Evolutionary conservation across 2,888 invertebrate species (phyloP).

Genomic region (Drosophila paranaensis): DNA sequence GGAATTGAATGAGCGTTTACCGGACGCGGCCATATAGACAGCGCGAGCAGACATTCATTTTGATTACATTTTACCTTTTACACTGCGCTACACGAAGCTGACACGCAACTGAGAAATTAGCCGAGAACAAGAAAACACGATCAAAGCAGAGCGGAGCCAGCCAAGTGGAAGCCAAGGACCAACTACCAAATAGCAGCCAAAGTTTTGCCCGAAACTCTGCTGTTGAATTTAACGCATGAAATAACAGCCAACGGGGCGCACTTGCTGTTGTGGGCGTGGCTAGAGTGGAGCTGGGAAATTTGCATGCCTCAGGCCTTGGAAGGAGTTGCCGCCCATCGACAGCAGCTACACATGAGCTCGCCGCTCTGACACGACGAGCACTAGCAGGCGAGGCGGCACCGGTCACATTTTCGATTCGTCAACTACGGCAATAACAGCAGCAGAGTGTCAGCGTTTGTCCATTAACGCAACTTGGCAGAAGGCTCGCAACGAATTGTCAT

Average conservation of each 20-base stretch:
- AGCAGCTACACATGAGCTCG: conserved; percentile 77
- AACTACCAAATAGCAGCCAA: conserved; percentile 28
- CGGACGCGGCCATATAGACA: conserved; percentile 33
- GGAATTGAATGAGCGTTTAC: conserved; percentile 55
- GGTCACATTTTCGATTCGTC: conserved; percentile 68
- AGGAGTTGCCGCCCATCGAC: conserved; percentile 42
- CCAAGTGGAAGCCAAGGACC: conserved; percentile 19
- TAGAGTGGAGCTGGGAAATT: conserved; percentile 25
- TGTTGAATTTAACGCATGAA: conserved; percentile 58
- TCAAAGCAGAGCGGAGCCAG: conserved; percentile 3
- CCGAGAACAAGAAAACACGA: conserved; percentile 18
- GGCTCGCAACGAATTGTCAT: conserved; percentile 30
- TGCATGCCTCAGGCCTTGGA: conserved; percentile 63
- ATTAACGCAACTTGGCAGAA: conserved; percentile 50
- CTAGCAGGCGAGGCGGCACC: conserved; percentile 14
- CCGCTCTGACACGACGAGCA: conserved; percentile 56
- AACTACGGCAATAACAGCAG: conserved; percentile 45
- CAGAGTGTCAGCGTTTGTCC: conserved; percentile 63
- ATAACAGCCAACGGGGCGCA: conserved; percentile 37
- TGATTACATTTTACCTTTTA: conserved; percentile 68
- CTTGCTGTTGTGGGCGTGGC: conserved; percentile 10
- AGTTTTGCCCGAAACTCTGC: conserved; percentile 27
- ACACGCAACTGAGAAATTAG: conserved; percentile 40
- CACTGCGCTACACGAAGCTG: conserved; percentile 36
- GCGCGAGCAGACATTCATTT: conserved; percentile 55